Conservation (phyloP, 35 echinoderm and acorn worm species). For the Amphiura filiformis region DNA sequence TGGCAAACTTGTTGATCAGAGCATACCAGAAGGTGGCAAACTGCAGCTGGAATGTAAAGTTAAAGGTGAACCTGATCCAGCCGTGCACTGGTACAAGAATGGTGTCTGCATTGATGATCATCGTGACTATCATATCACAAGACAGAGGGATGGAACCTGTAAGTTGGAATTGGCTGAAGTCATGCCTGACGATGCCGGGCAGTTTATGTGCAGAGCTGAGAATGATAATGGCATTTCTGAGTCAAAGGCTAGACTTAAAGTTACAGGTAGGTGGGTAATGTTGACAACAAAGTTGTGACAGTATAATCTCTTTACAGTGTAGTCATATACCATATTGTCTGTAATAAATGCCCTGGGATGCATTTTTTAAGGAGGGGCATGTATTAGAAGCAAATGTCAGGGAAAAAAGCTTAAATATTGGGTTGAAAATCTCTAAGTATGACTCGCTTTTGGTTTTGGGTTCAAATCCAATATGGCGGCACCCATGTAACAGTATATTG, state of each 20-base stretch:
- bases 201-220: slow-evolving; percentile 68
- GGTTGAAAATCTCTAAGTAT: too few species aligned
- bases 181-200: slow-evolving; percentile 65
- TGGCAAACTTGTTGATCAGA: slow-evolving; percentile 40
- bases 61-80: slow-evolving; percentile 45
- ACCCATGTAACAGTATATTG: too few species aligned
- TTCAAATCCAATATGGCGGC: too few species aligned
- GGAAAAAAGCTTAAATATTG: too few species aligned
- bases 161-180: slow-evolving; percentile 74
- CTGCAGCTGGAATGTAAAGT: slow-evolving; percentile 66
- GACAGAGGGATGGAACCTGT: slow-evolving; percentile 62
- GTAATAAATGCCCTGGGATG: too few species aligned
- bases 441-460: too few species aligned
- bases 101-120: slow-evolving; percentile 28
- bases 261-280: slow-evolving; percentile 76
- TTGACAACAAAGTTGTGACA: too few species aligned
- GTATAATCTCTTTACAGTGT: too few species aligned
- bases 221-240: slow-evolving; percentile 71
- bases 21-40: slow-evolving; percentile 51
- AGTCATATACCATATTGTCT: too few species aligned
- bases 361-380: too few species aligned
- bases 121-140: slow-evolving; percentile 52
- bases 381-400: too few species aligned
- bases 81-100: background rate
- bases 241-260: slow-evolving; percentile 53